Base-by-base conservation (phyloP, 1,140 invertebrate genomes). In the Ceratitis capitata region DNA sequence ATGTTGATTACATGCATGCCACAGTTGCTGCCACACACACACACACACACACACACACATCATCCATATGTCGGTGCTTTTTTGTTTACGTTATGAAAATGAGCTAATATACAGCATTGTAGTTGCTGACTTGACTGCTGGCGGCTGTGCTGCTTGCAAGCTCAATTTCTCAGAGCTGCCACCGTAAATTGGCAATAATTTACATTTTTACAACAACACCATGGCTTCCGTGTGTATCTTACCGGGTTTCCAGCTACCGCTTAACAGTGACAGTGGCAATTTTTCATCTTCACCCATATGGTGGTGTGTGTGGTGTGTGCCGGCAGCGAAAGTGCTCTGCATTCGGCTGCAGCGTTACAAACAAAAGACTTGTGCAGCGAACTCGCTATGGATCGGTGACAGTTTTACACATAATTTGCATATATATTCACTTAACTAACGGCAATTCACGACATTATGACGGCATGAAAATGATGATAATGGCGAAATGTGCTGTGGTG, bases 21-120 rank as follows among this genome's bases (percentile, higher is more conserved):
- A 45, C n/a, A n/a, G n/a, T n/a, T n/a, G 69, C 23, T 78, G 39
- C 69, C 69, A 47, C 39, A 78, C 69, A n/a, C n/a, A n/a, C n/a
- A n/a, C n/a, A n/a, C n/a, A n/a, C n/a, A n/a, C n/a, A n/a, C n/a
- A n/a, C n/a, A n/a, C n/a, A n/a, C n/a, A n/a, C n/a, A n/a, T n/a
- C n/a, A n/a, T n/a, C n/a, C n/a, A n/a, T 16, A 42, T 74, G 69
- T 45, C n/a, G 26, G 23, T 78, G 45, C 3, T n/a, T 78, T 45
- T 1, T 61, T 12, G 69, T 19, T 26, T 3, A 10, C 45, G 19
- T 78, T 23, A n/a, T 42, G 35, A 78, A 78, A 9, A 78, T 78
- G 69, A 78, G 69, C 42, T 78, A 78, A 42, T 26, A 78, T 45
- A 74, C 19, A 5, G 56, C n/a, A n/a, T 26, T 61, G n/a, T 29